Evolutionary conservation across 2,797 vertebrate genomes (phyloP), one percentile per base, ranked within the genome.

Genomic region (Pangasius mekongensis): DNA sequence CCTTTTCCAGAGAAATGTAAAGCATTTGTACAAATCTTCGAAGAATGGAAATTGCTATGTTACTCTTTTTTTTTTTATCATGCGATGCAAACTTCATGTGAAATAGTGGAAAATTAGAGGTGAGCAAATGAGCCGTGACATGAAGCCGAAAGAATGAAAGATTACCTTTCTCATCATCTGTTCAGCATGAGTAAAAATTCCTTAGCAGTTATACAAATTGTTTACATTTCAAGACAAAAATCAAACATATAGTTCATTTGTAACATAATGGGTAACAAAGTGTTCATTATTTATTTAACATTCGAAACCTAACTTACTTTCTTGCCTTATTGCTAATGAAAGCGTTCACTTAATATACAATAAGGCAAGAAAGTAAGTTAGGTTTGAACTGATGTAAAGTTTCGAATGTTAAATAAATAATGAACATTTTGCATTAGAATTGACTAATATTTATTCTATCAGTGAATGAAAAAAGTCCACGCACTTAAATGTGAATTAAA

Each of bases 101-200:
- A 49, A 78, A 78, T 22, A 22, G 22, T 24, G 77, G 77, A 24
- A 58, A 82, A 62, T 7, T 43, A 52, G 16, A 60, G 49, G 52
- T 60, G 66, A 56, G 64, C 47, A 82, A 83, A 56, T 27, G 30
- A 84, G 69, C 49, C 11, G 60, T 77, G 69, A 85, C 4, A 27
- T 0, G 36, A 49, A 83, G 54, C 43, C n/a, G 71, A 86, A 87
- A 87, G 56, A 66, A 87, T 66, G 56, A 87, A 43, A 71, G 27
- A 89, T 84, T 87, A 90, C 87, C 87, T 89, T 87, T 58, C 33
- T 71, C 76, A 30, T 81, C 86, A n/a, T 88, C 87, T 91, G 87
- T 85, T 69, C 87, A 39, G 81, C 49, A 64, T 69, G 58, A 66
- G n/a, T 13, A 81, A 80, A 80, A 30, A 16, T 24, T 33, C 3